Percentiles rank a stretch among this genome's conserved stretches.
These are phyloP conservation scores for Todiramphus chloris DNA, from an alignment of 2,113 vertebrate genomes.

Conservation along the genomic window DNA sequence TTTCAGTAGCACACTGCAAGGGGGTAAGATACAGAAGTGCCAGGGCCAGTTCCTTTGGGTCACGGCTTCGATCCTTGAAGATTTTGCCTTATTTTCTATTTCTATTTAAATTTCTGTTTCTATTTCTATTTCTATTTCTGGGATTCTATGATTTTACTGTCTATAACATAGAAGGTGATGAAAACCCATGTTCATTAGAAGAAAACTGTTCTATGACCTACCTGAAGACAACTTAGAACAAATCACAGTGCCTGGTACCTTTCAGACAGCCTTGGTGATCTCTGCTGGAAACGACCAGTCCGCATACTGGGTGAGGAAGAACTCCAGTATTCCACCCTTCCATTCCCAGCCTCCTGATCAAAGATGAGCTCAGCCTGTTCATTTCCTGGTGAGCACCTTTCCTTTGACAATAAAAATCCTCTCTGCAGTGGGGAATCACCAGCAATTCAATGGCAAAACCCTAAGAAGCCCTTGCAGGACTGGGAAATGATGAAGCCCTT, in stretches of 20 bases:
- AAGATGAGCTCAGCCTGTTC: fast-evolving
- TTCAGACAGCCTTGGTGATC: neutral
- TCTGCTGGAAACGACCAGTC: neutral
- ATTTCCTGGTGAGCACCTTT: neutral
- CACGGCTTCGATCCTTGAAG: neutral
- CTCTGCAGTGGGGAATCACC: neutral
- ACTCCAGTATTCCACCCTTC: neutral
- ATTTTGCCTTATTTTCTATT: neutral
- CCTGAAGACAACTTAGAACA: neutral
- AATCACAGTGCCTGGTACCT: neutral
- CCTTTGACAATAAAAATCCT: neutral
- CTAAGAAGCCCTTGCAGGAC: too few species aligned
- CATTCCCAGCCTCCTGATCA: neutral
- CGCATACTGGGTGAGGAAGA: neutral
- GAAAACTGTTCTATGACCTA: neutral
- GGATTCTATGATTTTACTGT: neutral
- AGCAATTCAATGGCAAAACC: neutral
- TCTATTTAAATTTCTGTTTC: neutral
- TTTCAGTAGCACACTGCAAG: fast-evolving
- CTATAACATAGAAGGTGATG: neutral
- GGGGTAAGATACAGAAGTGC: neutral
- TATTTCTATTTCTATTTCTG: neutral
- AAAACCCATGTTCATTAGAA: neutral
- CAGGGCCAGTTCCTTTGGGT: neutral
- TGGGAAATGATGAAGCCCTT: too few species aligned